phyloP scores from a whole-genome alignment of 2,888 invertebrate genomes.

The Nemoura dubitans region DNA sequence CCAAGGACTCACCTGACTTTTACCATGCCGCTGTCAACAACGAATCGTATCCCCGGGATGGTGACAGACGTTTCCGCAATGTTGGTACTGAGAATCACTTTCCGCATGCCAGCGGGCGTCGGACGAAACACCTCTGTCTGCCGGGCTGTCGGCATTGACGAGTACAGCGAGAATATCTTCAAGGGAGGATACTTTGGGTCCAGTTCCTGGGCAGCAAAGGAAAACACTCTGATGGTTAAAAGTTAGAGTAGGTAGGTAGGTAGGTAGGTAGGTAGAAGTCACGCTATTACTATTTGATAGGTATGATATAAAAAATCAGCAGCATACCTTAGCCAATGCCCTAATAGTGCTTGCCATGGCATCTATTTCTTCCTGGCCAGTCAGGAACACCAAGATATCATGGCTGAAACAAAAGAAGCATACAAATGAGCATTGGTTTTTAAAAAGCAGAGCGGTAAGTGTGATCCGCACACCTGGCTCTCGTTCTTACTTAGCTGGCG shows the following conservation, averaged over 20 bases:
- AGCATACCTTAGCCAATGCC: slow-evolving; percentile 72
- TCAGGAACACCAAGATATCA: slow-evolving; percentile 91
- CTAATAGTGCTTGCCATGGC: slow-evolving; percentile 79
- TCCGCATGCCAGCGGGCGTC: slow-evolving; percentile 61
- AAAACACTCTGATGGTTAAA: slow-evolving; percentile 50
- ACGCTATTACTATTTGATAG: too few species aligned
- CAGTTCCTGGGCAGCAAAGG: slow-evolving; percentile 50
- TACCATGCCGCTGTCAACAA: slow-evolving; percentile 92
- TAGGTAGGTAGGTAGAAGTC: too few species aligned
- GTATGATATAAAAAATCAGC: background rate
- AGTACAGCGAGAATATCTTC: slow-evolving; percentile 72
- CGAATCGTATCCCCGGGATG: slow-evolving; percentile 81
- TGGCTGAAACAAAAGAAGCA: slow-evolving; percentile 68
- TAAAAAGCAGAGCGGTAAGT: too few species aligned
- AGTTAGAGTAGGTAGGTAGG: too few species aligned
- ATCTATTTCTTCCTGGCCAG: slow-evolving; percentile 98
- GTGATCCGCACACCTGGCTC: too few species aligned
- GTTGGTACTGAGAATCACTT: slow-evolving; percentile 68
- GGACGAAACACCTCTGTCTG: slow-evolving; percentile 64
- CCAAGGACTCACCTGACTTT: slow-evolving; percentile 75
- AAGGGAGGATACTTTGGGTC: slow-evolving; percentile 72
- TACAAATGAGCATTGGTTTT: background rate
- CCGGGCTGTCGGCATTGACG: slow-evolving; percentile 62
- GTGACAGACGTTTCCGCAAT: slow-evolving; percentile 71
- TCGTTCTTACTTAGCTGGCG: slow-evolving; percentile 79